phyloP scores from a whole-genome alignment of 2,113 vertebrate genomes.

The Hepsetus odoe region DNA sequence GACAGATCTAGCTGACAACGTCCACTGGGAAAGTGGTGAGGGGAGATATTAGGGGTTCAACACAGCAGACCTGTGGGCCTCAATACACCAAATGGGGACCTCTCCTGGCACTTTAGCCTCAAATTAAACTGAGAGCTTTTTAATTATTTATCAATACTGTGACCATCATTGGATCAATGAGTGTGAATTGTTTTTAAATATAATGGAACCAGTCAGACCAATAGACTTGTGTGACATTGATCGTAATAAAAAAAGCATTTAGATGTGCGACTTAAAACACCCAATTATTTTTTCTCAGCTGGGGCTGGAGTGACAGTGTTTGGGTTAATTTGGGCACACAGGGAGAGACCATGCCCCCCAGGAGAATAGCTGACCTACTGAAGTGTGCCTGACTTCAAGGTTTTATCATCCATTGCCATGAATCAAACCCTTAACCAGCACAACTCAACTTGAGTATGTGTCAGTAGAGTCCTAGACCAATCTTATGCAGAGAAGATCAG shows the following conservation, averaged over 20 bases:
- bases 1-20: conserved; percentile 87
- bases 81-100: conserved; percentile 79
- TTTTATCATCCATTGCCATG: conserved; percentile 70
- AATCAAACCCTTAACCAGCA: conserved; percentile 74
- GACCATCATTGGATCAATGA: conserved; percentile 78
- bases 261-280: conserved; percentile 69
- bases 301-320: conserved; percentile 62
- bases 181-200: conserved; percentile 81
- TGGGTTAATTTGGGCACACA: conserved; percentile 67
- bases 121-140: conserved; percentile 83
- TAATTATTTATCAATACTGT: conserved; percentile 91
- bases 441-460: conserved; percentile 42
- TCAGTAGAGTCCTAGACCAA: not conserved
- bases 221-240: conserved; percentile 77
- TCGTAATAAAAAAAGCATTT: conserved; percentile 69
- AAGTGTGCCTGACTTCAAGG: conserved; percentile 71
- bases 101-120: conserved; percentile 75
- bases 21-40: conserved; percentile 80
- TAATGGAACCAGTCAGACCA: conserved; percentile 70
- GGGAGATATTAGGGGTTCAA: conserved; percentile 76
- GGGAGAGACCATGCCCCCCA: conserved; percentile 52
- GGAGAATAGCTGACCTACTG: conserved; percentile 60
- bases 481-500: not conserved
- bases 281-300: conserved; percentile 65
- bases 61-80: conserved; percentile 79